Evolutionary conservation across 1,140 invertebrate genomes (phyloP).

Genomic region (Lasioglossum albipes): DNA sequence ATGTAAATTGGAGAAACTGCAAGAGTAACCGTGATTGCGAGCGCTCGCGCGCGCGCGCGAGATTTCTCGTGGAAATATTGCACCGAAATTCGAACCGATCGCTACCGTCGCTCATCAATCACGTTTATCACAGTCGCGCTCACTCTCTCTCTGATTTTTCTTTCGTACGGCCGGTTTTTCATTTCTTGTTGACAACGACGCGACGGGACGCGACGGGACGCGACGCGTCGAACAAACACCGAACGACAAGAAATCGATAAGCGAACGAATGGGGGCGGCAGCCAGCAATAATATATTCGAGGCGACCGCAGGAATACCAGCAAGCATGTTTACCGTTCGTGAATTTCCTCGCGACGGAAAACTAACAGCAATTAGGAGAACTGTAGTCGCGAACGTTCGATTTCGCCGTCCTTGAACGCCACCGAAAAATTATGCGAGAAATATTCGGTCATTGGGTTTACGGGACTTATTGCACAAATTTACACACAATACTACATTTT

Average conservation of each 20-base stretch:
- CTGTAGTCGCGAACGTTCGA: not conserved
- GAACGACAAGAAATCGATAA: slow-evolving; percentile 54
- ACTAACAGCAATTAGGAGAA: not conserved
- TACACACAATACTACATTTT: no score
- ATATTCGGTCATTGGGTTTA: no score
- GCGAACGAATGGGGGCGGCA: slow-evolving; percentile 17
- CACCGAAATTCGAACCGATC: slow-evolving; percentile 59
- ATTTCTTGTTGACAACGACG: slow-evolving; percentile 40
- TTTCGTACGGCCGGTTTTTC: slow-evolving; percentile 22
- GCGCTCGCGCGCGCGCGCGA: slow-evolving; percentile 24
- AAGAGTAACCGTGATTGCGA: slow-evolving; percentile 29
- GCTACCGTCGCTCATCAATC: slow-evolving; percentile 62
- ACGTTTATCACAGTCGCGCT: slow-evolving; percentile 52
- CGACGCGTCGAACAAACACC: slow-evolving; percentile 30
- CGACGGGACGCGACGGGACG: not conserved
- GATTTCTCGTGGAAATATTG: slow-evolving; percentile 56
- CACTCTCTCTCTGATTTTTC: slow-evolving; percentile 20
- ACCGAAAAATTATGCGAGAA: no score
- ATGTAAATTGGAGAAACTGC: slow-evolving; percentile 51
- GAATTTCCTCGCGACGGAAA: not conserved
- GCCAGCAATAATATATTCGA: slow-evolving; percentile 39
- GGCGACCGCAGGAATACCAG: not conserved
- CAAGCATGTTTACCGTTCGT: not conserved
- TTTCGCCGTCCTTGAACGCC: no score
- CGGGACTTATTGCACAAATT: no score